phyloP scores from a whole-genome alignment of 2,797 vertebrate genomes.

The Epinephelus awoara region DNA sequence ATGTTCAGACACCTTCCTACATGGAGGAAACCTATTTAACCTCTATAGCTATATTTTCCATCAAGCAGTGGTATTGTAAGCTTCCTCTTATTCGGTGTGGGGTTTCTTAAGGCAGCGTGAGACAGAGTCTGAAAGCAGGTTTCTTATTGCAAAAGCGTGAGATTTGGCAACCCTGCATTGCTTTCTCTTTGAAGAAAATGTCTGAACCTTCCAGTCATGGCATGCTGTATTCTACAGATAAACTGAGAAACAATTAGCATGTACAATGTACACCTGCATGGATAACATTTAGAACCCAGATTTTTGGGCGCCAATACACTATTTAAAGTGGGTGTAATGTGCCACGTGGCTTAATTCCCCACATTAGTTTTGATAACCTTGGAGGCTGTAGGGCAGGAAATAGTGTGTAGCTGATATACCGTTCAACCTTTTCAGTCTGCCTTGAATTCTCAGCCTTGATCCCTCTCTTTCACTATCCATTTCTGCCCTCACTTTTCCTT shows the following conservation, averaged over 20 bases:
- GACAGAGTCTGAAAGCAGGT: neutral
- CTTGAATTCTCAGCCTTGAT: neutral
- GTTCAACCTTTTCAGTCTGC: slow-evolving; percentile 4
- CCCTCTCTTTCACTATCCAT: neutral
- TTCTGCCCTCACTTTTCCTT: neutral
- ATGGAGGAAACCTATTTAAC: neutral
- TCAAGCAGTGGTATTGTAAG: neutral
- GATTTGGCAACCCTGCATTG: neutral
- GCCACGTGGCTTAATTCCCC: neutral
- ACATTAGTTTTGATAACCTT: slow-evolving; percentile 22
- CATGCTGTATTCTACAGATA: neutral
- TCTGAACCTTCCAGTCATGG: too few relatives aligned
- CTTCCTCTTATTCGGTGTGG: neutral
- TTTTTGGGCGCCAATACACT: neutral
- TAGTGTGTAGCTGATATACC: neutral
- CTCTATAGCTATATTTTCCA: neutral
- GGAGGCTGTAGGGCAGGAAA: neutral
- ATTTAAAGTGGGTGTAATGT: neutral
- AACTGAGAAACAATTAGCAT: neutral
- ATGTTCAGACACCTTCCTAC: neutral
- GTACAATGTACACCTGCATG: neutral
- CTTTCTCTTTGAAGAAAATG: neutral
- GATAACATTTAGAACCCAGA: neutral
- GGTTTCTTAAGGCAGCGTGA: slow-evolving; percentile 3
- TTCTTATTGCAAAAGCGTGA: neutral